These are phyloP conservation scores for Perca fluviatilis DNA, from an alignment of 2,113 vertebrate species.

Conservation along the genomic window DNA sequence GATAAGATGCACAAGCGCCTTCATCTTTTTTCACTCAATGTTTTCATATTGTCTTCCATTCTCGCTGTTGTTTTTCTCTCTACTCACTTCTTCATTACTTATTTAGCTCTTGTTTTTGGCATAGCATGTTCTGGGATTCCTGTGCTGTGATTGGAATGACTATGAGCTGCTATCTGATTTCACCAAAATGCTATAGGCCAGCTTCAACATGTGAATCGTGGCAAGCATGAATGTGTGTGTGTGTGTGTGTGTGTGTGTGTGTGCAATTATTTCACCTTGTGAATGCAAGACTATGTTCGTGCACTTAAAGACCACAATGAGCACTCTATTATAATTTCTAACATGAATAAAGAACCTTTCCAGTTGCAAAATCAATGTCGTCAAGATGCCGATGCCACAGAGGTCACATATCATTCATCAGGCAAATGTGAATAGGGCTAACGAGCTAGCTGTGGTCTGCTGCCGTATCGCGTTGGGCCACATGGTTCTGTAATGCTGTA, in stretches of 20 bases:
- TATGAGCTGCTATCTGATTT: constrained; percentile 51
- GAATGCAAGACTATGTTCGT: constrained; percentile 1
- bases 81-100: constrained; percentile 69
- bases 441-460: constrained; percentile 43
- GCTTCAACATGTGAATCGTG: constrained; percentile 22
- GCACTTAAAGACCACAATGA: constrained; percentile 31
- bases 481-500: constrained; percentile 59
- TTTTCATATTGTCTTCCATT: constrained; percentile 68
- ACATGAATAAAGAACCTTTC: constrained; percentile 47
- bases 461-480: constrained; percentile 68
- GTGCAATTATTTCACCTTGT: not conserved
- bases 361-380: constrained; percentile 46
- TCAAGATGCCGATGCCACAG: constrained; percentile 30
- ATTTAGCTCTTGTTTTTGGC: constrained; percentile 73
- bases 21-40: constrained; percentile 53
- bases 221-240: constrained; percentile 4
- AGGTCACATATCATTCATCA: constrained; percentile 65
- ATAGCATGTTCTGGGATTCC: constrained; percentile 58
- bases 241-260: not conserved
- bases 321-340: constrained; percentile 30
- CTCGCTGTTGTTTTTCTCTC: constrained; percentile 55
- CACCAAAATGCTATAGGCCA: constrained; percentile 39
- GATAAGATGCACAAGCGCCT: constrained; percentile 58
- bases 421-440: constrained; percentile 62
- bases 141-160: constrained; percentile 58